phyloP scores from a whole-genome alignment of 2,888 invertebrate genomes.

The Ernsta delagoae region DNA sequence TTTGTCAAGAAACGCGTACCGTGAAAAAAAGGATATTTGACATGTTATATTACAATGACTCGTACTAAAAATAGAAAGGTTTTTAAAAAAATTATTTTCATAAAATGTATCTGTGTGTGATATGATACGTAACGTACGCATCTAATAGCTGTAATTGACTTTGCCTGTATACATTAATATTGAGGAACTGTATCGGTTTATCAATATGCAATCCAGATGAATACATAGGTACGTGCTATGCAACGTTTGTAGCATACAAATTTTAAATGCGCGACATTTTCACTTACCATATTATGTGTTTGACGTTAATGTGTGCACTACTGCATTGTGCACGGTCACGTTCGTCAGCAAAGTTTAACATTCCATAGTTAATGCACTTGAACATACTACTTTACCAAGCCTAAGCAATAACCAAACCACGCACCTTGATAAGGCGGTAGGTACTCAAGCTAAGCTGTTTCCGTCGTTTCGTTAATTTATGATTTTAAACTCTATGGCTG shows the following conservation, averaged over 20 bases:
- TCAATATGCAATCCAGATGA: not conserved
- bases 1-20: too few species aligned
- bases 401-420: not conserved
- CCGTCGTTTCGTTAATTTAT: too few species aligned
- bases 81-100: too few species aligned
- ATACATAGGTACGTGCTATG: not conserved
- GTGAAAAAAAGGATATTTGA: too few species aligned
- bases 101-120: too few species aligned
- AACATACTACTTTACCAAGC: too few species aligned
- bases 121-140: not conserved
- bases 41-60: too few species aligned
- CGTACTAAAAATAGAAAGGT: too few species aligned
- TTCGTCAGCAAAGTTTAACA: not conserved
- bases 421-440: not conserved
- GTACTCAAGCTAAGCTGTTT: too few species aligned
- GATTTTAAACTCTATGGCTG: too few species aligned
- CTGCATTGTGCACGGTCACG: not conserved
- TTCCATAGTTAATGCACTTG: too few species aligned
- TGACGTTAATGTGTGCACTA: constrained; percentile 12
- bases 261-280: constrained; percentile 17
- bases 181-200: not conserved
- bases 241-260: constrained; percentile 16
- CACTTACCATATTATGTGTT: constrained; percentile 12
- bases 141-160: not conserved
- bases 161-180: not conserved